These are phyloP conservation scores for Zaprionus obscuricornis DNA, from an alignment of 2,888 invertebrate species.

Conservation along the genomic window DNA sequence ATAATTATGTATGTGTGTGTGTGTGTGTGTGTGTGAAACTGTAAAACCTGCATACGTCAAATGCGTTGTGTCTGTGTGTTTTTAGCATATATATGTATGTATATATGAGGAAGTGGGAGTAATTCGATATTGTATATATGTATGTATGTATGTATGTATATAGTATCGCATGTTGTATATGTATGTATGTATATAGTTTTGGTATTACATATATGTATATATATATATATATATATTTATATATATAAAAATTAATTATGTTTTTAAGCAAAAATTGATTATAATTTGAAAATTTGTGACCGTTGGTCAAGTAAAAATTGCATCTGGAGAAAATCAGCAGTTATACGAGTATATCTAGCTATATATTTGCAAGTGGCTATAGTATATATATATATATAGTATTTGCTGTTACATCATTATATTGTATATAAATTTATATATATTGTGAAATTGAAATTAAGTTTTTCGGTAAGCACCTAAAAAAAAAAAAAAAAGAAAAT, in stretches of 20 bases:
- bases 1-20: background rate
- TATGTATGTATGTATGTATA: constrained; percentile 6
- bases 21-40: background rate
- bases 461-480: too few species aligned
- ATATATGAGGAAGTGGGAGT: constrained; percentile 7
- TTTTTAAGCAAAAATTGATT: constrained; percentile 23
- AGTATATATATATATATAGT: too few species aligned
- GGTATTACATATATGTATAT: constrained; percentile 19
- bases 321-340: too few species aligned
- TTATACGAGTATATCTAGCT: background rate
- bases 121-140: constrained; percentile 2
- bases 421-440: too few species aligned
- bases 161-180: background rate
- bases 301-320: too few species aligned
- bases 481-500: too few species aligned
- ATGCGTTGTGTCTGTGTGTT: background rate
- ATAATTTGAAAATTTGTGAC: constrained; percentile 13
- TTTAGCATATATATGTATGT: background rate
- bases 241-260: constrained; percentile 25
- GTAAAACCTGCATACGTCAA: background rate
- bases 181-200: background rate
- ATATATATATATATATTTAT: constrained; percentile 18
- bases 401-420: too few species aligned
- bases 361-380: background rate
- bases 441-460: too few species aligned